Percentiles rank a stretch among this genome's conserved stretches.
Evolutionary conservation across 2,888 invertebrate species (phyloP).

Genomic region (Macrophya alboannulata): DNA sequence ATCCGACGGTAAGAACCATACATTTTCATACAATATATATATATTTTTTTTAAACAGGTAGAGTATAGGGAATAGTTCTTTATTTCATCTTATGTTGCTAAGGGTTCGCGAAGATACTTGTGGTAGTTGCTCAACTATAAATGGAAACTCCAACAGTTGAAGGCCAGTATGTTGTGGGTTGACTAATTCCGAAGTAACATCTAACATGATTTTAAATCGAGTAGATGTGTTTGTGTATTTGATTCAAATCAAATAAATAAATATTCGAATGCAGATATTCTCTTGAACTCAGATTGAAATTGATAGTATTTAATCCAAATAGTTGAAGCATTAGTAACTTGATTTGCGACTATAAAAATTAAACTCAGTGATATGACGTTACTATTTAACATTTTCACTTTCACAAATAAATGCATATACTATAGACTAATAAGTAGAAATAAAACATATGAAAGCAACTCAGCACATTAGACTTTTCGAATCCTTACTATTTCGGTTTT

Average conservation of each 20-base stretch:
- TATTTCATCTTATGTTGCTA: constrained; percentile 70
- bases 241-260: neutral
- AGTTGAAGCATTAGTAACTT: neutral
- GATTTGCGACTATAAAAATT: neutral
- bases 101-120: constrained; percentile 75
- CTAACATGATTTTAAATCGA: neutral
- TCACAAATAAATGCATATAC: neutral
- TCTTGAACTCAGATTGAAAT: neutral
- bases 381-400: neutral
- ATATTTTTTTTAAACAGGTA: neutral
- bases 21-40: neutral
- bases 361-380: neutral
- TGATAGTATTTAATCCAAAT: neutral
- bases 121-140: constrained; percentile 71
- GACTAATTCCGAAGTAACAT: constrained; percentile 22
- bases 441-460: neutral
- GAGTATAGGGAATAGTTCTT: constrained; percentile 1
- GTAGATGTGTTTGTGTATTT: constrained; percentile 11
- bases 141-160: constrained; percentile 63
- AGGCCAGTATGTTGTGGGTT: constrained; percentile 72
- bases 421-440: neutral
- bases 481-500: neutral
- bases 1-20: constrained; percentile 89
- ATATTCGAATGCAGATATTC: neutral
- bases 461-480: neutral